These are phyloP conservation scores for Campopleginae sp. DNA, from an alignment of 2,888 invertebrate species.

Conservation along the genomic window DNA sequence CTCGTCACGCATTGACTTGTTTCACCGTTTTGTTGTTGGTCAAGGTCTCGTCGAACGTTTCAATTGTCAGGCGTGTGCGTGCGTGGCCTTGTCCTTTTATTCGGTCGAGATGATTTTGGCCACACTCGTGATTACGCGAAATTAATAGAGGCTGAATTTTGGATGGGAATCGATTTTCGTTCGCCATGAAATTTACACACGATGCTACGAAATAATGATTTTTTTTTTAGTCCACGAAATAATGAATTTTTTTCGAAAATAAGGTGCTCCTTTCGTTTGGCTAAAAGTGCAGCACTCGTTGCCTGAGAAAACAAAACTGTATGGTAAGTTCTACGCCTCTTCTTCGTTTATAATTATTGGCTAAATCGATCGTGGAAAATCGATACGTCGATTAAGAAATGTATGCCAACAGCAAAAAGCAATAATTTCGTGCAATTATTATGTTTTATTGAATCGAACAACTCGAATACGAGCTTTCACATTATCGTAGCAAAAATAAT, in stretches of 20 bases:
- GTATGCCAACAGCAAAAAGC: not conserved
- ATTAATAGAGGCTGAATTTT: not conserved
- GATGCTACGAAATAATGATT: not conserved
- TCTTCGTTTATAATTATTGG: not conserved
- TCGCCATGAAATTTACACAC: not conserved
- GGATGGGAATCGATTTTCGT: not conserved
- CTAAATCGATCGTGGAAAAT: not conserved
- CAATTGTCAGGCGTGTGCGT: not conserved
- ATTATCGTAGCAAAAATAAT: constrained; percentile 4
- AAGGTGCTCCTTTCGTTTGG: not conserved
- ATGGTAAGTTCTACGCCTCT: not conserved
- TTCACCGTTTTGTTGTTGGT: constrained; percentile 38
- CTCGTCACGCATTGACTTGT: constrained; percentile 13
- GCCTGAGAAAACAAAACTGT: not conserved
- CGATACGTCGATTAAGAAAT: constrained; percentile 10
- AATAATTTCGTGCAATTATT: constrained; percentile 6
- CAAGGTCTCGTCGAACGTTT: constrained; percentile 29
- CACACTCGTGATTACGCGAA: not conserved
- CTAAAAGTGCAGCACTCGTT: not conserved
- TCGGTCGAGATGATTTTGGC: not conserved
- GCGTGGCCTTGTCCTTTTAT: not conserved
- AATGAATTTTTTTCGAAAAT: not conserved
- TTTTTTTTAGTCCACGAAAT: no score
- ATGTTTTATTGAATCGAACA: constrained; percentile 9
- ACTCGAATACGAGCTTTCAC: not conserved